phyloP scores from a whole-genome alignment of 2,888 invertebrate genomes.

The Actias luna region DNA sequence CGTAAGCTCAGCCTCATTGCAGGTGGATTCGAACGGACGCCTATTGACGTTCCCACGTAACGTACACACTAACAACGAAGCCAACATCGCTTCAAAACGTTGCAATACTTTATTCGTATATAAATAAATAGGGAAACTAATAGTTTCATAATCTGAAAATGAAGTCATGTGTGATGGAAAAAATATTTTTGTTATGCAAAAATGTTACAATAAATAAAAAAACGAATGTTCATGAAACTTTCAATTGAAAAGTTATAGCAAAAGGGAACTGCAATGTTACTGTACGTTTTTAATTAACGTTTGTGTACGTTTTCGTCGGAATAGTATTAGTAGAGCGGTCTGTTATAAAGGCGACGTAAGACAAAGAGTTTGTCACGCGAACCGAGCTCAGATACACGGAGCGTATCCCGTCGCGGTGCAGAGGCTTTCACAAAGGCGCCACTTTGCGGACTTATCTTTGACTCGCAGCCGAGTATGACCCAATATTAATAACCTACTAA shows the following conservation, averaged over 20 bases:
- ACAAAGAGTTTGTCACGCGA: constrained; percentile 68
- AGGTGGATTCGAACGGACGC: no score
- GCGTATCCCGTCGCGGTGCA: constrained; percentile 43
- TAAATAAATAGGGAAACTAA: no score
- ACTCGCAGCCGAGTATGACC: constrained; percentile 64
- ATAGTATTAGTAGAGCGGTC: constrained; percentile 35
- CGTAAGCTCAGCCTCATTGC: no score
- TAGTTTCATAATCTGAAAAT: no score
- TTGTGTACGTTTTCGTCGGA: neutral
- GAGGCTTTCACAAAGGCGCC: constrained; percentile 67
- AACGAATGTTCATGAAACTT: neutral
- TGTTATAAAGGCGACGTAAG: constrained; percentile 58
- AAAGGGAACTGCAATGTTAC: neutral
- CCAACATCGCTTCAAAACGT: no score
- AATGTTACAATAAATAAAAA: neutral
- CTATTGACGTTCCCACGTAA: no score
- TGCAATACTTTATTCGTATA: no score
- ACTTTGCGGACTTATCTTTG: constrained; percentile 75
- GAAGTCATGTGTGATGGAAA: no score
- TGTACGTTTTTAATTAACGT: neutral
- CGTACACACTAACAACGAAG: no score
- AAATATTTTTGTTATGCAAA: no score
- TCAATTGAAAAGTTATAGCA: neutral
- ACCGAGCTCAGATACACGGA: constrained; percentile 51
- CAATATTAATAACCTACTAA: constrained; percentile 75